Percentiles rank a stretch among this genome's conserved stretches.
phyloP scores from a whole-genome alignment of 2,113 vertebrate species.

The Muntiacus muntjak region DNA sequence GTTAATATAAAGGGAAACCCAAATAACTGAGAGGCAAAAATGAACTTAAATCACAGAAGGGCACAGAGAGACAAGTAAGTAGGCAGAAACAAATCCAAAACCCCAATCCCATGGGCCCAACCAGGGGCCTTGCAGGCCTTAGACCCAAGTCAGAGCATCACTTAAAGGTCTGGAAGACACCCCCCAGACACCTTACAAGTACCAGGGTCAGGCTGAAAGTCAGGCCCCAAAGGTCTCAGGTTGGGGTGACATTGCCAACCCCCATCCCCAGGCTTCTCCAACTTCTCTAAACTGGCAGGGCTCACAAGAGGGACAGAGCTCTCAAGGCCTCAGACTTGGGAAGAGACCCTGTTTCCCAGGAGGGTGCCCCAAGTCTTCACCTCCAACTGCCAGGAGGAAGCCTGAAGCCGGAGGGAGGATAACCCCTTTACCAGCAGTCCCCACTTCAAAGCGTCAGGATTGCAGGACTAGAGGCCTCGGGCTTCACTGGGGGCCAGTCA shows the following conservation, averaged over 20 bases:
- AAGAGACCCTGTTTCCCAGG: neutral
- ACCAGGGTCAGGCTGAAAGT: neutral
- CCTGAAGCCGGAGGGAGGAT: neutral
- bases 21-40: neutral
- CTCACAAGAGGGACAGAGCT: neutral
- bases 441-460: neutral
- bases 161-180: neutral
- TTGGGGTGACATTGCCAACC: neutral
- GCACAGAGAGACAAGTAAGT: neutral
- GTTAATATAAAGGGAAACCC: neutral
- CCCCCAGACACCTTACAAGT: neutral
- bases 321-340: neutral
- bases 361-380: neutral
- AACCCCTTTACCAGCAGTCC: neutral
- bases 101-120: neutral
- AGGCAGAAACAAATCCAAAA: neutral
- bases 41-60: neutral
- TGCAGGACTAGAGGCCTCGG: neutral
- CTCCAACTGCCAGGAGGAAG: neutral
- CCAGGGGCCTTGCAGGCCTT: neutral
- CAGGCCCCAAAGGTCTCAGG: neutral
- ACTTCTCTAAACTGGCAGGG: neutral
- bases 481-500: neutral
- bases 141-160: neutral
- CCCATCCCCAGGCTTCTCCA: neutral